Base-by-base conservation (phyloP, 2,888 invertebrate species). In the Geophilus truncorum region DNA sequence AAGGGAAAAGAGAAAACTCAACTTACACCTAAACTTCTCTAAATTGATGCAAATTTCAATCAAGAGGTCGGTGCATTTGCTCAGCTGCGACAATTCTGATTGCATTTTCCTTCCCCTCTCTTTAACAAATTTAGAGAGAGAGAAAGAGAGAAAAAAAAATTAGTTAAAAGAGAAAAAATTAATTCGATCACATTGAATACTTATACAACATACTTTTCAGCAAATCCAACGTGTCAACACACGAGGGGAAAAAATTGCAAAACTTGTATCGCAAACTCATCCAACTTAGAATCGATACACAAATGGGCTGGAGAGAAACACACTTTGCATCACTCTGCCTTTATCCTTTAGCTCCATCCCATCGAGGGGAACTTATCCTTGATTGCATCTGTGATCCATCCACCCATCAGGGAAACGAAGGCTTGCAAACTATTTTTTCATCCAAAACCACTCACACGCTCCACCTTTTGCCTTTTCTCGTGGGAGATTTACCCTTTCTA, bases 31-130 rank as follows among this genome's bases (percentile, higher is more conserved):
- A 62, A 62, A 62, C 62, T 62, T 62, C 25, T 12, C 62, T 62
- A 62, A 62, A 62, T 62, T 62, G 62, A 62, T 62, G 62, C 62
- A 62, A 62, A 62, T 62, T 62, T 62, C 62, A 62, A 62, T 62
- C 62, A 62, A 62, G 62, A 62, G 62, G 62, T 62, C 62, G 62
- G 62, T 62, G 62, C 62, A 62, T 62, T 62, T 62, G 62, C 62
- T 62, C 62, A 62, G 62, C 62, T 62, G 62, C 62, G 62, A 62
- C 62, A 62, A 62, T 25, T 62, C 3, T 62, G 62, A 62, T 62
- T 62, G 62, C 62, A 62, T 62, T 62, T 62, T 62, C 45, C 25
- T 62, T 62, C 62, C n/a, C n/a, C 62, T 6, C 10, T 25, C 25
- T 4, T 57, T 57, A 57, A 40, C 25, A 57, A 57, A 57, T 57